Evolutionary conservation across 1,140 invertebrate species (phyloP).

Genomic region (Diabrotica undecimpunctata): DNA sequence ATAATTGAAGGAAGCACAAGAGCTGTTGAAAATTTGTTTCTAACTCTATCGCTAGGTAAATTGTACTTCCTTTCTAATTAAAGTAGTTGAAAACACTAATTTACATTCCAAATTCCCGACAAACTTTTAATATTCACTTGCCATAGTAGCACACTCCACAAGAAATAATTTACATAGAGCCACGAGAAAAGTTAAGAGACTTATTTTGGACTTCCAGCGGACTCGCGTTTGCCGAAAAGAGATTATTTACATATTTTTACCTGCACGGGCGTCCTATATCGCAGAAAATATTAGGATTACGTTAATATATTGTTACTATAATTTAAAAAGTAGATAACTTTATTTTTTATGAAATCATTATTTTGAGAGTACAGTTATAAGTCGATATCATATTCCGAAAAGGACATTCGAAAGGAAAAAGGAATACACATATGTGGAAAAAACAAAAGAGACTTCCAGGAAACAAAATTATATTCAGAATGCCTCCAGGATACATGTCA

Average conservation of each 20-base stretch:
- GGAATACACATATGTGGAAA: too few species aligned
- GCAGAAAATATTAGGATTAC: too few species aligned
- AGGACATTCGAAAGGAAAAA: too few species aligned
- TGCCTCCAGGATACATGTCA: too few species aligned
- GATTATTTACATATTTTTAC: not conserved
- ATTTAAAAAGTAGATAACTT: too few species aligned
- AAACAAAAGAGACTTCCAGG: too few species aligned
- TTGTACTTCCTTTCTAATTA: not conserved
- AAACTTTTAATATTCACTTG: slow-evolving; percentile 3
- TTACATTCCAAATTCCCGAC: not conserved
- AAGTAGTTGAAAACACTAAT: not conserved
- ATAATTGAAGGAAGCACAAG: not conserved
- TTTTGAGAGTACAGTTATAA: too few species aligned
- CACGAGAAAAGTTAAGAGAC: not conserved
- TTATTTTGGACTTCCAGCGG: not conserved
- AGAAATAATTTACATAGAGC: not conserved
- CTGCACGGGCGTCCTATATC: too few species aligned
- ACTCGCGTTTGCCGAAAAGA: not conserved
- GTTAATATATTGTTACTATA: too few species aligned
- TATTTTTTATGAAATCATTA: too few species aligned
- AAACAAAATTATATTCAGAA: too few species aligned
- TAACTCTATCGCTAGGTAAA: slow-evolving; percentile 2
- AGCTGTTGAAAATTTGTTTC: not conserved
- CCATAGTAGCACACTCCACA: not conserved
- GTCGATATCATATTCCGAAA: too few species aligned